Evolutionary conservation across 2,888 invertebrate species (phyloP), one percentile per base, ranked within the genome.

Genomic region (Xestobium rufovillosum): DNA sequence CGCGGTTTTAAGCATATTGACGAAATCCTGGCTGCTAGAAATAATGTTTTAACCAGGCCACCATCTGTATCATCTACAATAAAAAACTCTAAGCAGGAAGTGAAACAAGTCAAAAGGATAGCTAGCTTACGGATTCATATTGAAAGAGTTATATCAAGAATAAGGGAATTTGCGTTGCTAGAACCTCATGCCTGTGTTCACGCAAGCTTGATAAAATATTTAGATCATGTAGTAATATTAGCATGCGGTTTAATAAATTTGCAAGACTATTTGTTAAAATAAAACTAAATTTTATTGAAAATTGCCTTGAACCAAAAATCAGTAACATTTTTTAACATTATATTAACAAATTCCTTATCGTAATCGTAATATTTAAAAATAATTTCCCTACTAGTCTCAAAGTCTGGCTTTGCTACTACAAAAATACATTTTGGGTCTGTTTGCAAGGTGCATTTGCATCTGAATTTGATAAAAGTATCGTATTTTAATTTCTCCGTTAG

Each of bases 91-190:
- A 50, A 48, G 39, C 30, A 34, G 17, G 45, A 52, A 35, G 51
- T 47, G 6, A 33, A 36, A 11, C 39, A 49, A 42, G 48, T 48
- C 12, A 53, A 49, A 35, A 31, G 39, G 35, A 52, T 55, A 11
- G 50, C 53, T n/a, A 45, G 48, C 29, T 41, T 56, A 13, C 29
- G 54, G 36, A 56, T 56, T 14, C 55, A 57, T 43, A 44, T 57
- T 27, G 56, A 57, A 47, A 36, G 56, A 34, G 51, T 52, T 3
- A 57, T 57, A 15, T 17, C 47, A 3, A 37, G 53, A 16, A 11
- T 55, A 31, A 32, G 52, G 45, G 46, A 54, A 30, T 55, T 51
- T 38, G 9, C 36, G 9, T 33, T 50, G 31, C 41, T 49, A 19
- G 35, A 28, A 26, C 48, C 49, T 3, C 49, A 54, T 46, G 48